phyloP scores from a whole-genome alignment of 2,888 invertebrate genomes.

The Cephus rjabovi region DNA sequence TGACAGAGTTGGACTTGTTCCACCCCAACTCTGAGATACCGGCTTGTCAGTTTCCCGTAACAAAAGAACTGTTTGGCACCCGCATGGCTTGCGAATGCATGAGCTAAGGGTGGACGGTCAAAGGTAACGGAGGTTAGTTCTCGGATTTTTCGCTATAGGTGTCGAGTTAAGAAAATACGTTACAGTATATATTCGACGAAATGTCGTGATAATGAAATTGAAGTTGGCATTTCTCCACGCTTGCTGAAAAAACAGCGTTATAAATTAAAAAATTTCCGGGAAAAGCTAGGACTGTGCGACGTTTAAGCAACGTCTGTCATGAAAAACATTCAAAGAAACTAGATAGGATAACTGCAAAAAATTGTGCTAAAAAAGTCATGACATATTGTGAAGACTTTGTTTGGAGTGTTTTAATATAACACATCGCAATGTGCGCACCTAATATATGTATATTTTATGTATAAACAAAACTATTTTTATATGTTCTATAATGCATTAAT shows the following conservation, averaged over 20 bases:
- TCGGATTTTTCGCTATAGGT: too few relatives aligned
- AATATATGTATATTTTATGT: slow-evolving; percentile 8
- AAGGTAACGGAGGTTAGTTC: too few relatives aligned
- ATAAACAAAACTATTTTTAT: background rate
- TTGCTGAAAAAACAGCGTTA: slow-evolving; percentile 20
- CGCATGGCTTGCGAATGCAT: too few relatives aligned
- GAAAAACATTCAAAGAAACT: slow-evolving; percentile 20
- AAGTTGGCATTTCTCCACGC: slow-evolving; percentile 13
- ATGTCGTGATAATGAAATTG: background rate
- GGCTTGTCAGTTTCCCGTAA: too few relatives aligned
- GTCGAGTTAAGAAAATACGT: too few relatives aligned
- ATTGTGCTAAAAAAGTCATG: slow-evolving; percentile 21
- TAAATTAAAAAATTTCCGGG: slow-evolving; percentile 23
- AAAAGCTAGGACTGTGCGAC: slow-evolving; percentile 15
- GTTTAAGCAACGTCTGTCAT: slow-evolving; percentile 13
- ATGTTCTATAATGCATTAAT: background rate
- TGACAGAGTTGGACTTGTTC: too few relatives aligned
- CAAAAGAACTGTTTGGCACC: too few relatives aligned
- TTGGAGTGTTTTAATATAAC: slow-evolving; percentile 15
- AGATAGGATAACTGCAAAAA: slow-evolving; percentile 16
- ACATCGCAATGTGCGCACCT: slow-evolving; percentile 12
- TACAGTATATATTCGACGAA: background rate
- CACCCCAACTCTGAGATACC: too few relatives aligned
- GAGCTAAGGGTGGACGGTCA: too few relatives aligned
- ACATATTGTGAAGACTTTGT: slow-evolving; percentile 23